Evolutionary conservation across 2,888 invertebrate genomes (phyloP).

Genomic region (Cyrtodaria siliqua): DNA sequence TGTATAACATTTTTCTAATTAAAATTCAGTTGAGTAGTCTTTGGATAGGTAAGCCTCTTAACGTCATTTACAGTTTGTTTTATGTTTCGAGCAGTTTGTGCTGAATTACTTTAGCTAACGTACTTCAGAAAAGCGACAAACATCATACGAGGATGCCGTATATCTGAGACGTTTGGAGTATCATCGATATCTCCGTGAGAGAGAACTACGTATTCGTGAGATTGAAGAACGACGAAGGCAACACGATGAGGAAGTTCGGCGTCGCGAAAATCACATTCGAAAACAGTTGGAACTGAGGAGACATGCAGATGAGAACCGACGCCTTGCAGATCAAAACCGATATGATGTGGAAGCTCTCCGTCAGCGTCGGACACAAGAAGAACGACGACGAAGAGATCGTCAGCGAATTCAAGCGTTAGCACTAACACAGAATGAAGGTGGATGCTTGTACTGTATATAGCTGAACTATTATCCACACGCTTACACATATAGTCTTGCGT

Average conservation of each 20-base stretch:
- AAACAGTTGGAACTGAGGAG: slow-evolving; percentile 37
- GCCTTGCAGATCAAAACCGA: too few species aligned
- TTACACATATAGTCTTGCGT: too few species aligned
- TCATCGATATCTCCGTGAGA: slow-evolving; percentile 45
- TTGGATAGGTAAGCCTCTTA: too few species aligned
- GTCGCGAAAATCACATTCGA: slow-evolving; percentile 28
- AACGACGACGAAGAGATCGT: slow-evolving; percentile 36
- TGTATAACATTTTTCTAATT: too few species aligned
- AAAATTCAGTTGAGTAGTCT: too few species aligned
- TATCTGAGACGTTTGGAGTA: slow-evolving; percentile 49
- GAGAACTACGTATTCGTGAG: slow-evolving; percentile 24
- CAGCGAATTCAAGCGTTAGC: slow-evolving; percentile 40
- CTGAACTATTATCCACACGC: too few species aligned
- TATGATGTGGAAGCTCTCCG: too few species aligned
- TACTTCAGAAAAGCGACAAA: slow-evolving; percentile 57
- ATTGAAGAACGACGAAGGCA: slow-evolving; percentile 30
- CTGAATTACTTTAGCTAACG: too few species aligned
- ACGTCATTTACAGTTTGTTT: too few species aligned
- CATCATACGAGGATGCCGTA: slow-evolving; percentile 38
- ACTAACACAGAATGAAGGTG: slow-evolving; percentile 51
- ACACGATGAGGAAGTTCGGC: slow-evolving; percentile 48
- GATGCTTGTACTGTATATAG: neutral
- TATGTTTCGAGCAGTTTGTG: too few species aligned
- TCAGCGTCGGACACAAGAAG: slow-evolving; percentile 5
- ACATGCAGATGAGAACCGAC: neutral